Conservation (phyloP, 1,140 invertebrate species). For the Brachionus rotundiformis region DNA sequence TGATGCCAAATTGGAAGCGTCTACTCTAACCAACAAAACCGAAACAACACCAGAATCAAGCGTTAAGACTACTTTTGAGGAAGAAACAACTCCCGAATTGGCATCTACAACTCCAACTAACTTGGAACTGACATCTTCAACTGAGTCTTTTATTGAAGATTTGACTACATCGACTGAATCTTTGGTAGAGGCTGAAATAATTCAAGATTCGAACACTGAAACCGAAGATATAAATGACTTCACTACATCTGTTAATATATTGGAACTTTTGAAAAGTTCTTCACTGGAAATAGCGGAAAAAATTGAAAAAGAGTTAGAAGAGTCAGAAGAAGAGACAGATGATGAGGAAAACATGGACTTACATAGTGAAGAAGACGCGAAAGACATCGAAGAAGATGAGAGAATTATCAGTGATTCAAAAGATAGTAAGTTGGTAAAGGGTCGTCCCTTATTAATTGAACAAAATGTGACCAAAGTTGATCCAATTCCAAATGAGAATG, state of each 20-base stretch:
- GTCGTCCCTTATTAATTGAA: constrained; percentile 1
- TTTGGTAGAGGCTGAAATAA: background rate
- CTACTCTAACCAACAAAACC: background rate
- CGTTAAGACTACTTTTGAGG: background rate
- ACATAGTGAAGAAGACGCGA: background rate
- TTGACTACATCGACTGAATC: background rate
- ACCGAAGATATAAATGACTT: background rate
- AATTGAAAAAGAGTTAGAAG: background rate
- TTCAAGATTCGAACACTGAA: background rate
- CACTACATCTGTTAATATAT: background rate
- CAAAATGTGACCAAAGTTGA: background rate
- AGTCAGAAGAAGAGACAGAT: background rate
- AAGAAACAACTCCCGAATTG: background rate
- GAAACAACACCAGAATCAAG: background rate
- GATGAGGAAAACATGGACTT: background rate
- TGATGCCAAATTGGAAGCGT: background rate
- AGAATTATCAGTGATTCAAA: background rate
- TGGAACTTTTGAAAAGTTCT: constrained; percentile 11
- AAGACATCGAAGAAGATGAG: background rate
- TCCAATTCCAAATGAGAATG: background rate
- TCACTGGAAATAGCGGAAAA: background rate
- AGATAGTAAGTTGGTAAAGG: background rate
- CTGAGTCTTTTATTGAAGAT: too few relatives aligned
- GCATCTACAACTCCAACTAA: background rate
- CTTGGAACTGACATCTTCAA: background rate